Evolutionary conservation across 2,113 vertebrate genomes (phyloP), one percentile per base, ranked within the genome.

Genomic region (Xenopus tropicalis): DNA sequence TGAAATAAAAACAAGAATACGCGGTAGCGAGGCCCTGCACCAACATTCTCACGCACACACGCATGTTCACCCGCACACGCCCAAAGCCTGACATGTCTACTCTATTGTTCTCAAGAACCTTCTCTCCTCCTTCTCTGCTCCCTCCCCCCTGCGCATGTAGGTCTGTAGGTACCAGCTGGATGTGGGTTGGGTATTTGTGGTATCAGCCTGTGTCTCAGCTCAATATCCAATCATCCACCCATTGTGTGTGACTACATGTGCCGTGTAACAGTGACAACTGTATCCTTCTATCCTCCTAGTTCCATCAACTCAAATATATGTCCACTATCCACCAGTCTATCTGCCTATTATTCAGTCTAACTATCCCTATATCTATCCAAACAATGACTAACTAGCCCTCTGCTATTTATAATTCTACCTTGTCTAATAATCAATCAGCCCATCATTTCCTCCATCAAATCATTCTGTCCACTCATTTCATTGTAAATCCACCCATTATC

Each of bases 21-120:
- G 11, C 20, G 66, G 48, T 4, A 17, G 3, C 1, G 57, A 59
- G 14, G 22, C 22, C 19, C 52, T 17, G 52, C 12, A 16, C 54
- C 48, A 22, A 52, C 63, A 57, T 74, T 56, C 54, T 58, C 42
- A 72, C 23, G 63, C n/a, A 20, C 43, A 74, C 65, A 69, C 44
- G 72, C 66, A 23, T 75, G 58, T 57, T 74, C 56, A 66, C 42
- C 9, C 22, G 64, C 64, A 75, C 66, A 48, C 72, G 58, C 72
- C 72, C 72, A 75, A 46, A 43, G 46, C 51, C 57, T 69, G 72
- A 66, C 66, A 75, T 69, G 46, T 75, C 66, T 69, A 58, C 29
- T 75, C 72, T 75, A 75, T 75, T 75, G 72, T 75, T 75, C 72
- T 75, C 72, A 69, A 75, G 72, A 75, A 69, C 65, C 72, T 57